phyloP scores from a whole-genome alignment of 2,888 invertebrate genomes.

The Cryptosula pallasiana region DNA sequence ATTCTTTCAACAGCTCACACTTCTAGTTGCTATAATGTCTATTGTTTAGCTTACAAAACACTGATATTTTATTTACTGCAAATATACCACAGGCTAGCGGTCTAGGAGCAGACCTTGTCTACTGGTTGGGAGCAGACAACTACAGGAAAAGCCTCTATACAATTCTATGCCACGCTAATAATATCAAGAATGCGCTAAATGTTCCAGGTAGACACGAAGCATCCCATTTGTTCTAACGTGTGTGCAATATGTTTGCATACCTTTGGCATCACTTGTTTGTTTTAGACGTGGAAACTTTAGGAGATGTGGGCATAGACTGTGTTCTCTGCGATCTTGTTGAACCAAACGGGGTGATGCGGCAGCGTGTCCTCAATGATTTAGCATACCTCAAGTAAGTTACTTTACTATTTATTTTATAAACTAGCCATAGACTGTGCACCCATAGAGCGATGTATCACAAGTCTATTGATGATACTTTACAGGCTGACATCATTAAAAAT shows the following conservation, averaged over 20 bases:
- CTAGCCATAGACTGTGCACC: too few relatives aligned
- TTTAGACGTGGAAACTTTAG: not conserved
- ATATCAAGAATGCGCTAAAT: not conserved
- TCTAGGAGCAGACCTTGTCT: not conserved
- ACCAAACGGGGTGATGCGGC: not conserved
- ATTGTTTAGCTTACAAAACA: too few relatives aligned
- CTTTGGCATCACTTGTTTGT: too few relatives aligned
- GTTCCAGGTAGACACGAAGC: constrained; percentile 2
- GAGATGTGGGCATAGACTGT: not conserved
- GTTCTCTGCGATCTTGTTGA: not conserved
- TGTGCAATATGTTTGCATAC: too few relatives aligned
- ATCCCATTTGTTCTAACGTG: too few relatives aligned
- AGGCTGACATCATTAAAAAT: not conserved
- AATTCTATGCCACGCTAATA: not conserved
- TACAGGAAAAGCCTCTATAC: not conserved
- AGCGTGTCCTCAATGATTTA: not conserved
- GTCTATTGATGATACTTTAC: too few relatives aligned
- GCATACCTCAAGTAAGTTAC: constrained; percentile 14
- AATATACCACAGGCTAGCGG: not conserved
- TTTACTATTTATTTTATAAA: too few relatives aligned
- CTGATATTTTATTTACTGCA: too few relatives aligned
- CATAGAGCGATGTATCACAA: too few relatives aligned
- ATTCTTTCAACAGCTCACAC: too few relatives aligned
- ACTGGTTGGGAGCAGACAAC: not conserved
- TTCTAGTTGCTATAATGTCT: too few relatives aligned